These are phyloP conservation scores for Xenops minutus DNA, from an alignment of 2,797 vertebrate species.

Conservation along the genomic window DNA sequence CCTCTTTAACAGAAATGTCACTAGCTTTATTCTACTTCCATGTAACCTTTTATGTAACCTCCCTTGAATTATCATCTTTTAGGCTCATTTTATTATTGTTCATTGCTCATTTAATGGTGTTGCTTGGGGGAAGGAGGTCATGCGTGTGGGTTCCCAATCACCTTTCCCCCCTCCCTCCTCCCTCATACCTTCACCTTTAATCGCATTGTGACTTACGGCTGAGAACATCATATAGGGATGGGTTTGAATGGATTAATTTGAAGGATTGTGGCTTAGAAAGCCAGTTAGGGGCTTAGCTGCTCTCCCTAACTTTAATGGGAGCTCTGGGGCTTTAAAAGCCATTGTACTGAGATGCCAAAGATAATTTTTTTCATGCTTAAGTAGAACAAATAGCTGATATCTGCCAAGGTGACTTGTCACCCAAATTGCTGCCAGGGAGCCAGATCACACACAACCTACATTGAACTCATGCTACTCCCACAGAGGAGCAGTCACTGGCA, in stretches of 20 bases:
- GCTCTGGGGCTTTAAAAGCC: background rate
- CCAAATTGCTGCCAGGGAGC: background rate
- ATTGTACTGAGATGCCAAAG: background rate
- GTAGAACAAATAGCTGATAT: background rate
- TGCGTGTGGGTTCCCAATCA: background rate
- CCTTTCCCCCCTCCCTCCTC: background rate
- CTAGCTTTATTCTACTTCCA: background rate
- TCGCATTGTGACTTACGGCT: background rate
- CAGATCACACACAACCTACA: background rate
- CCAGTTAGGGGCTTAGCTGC: slow-evolving; percentile 37
- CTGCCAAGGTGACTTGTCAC: background rate
- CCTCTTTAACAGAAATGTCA: background rate
- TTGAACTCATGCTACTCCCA: background rate
- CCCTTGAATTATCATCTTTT: background rate
- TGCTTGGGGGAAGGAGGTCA: background rate
- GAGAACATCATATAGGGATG: background rate
- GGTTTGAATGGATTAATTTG: slow-evolving; percentile 51
- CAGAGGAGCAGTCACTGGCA: background rate
- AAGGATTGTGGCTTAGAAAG: slow-evolving; percentile 33
- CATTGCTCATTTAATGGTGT: background rate
- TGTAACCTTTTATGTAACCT: background rate
- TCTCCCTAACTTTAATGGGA: slow-evolving; percentile 12
- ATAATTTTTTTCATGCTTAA: background rate
- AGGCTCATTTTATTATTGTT: background rate
- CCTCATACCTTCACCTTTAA: background rate